Conservation (phyloP, 2,888 invertebrate genomes). For the Pterobdella sp. region DNA sequence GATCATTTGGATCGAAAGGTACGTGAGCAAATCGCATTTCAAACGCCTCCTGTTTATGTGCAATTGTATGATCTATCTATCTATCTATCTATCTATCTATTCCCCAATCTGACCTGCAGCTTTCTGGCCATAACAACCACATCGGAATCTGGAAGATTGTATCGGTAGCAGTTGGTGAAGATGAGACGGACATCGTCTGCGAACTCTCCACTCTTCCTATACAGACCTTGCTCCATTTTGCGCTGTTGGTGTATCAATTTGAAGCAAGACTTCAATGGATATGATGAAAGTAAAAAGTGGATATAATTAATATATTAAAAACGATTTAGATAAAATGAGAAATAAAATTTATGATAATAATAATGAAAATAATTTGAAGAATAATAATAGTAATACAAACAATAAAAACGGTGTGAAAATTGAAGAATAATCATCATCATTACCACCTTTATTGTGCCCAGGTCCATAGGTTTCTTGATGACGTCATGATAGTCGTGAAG, state of each 20-base stretch:
- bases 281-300: too few species aligned
- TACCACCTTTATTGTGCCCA: conserved; percentile 81
- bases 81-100: too few species aligned
- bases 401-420: too few species aligned
- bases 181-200: conserved; percentile 90
- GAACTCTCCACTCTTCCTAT: conserved; percentile 85
- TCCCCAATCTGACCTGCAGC: too few species aligned
- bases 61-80: too few species aligned
- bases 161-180: conserved; percentile 96
- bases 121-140: conserved; percentile 96
- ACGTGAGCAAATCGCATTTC: conserved; percentile 93
- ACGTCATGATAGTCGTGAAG: conserved; percentile 94
- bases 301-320: background rate
- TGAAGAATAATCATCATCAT: too few species aligned
- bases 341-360: background rate
- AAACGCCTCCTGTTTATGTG: conserved; percentile 71
- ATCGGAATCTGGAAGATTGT: conserved; percentile 96
- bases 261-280: too few species aligned
- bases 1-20: conserved; percentile 70
- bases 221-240: conserved; percentile 92
- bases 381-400: too few species aligned
- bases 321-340: background rate
- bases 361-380: too few species aligned
- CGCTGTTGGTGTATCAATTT: too few species aligned
- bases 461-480: conserved; percentile 99